Conservation (phyloP, 2,113 vertebrate genomes). For the Cephalopterus ornatus region DNA sequence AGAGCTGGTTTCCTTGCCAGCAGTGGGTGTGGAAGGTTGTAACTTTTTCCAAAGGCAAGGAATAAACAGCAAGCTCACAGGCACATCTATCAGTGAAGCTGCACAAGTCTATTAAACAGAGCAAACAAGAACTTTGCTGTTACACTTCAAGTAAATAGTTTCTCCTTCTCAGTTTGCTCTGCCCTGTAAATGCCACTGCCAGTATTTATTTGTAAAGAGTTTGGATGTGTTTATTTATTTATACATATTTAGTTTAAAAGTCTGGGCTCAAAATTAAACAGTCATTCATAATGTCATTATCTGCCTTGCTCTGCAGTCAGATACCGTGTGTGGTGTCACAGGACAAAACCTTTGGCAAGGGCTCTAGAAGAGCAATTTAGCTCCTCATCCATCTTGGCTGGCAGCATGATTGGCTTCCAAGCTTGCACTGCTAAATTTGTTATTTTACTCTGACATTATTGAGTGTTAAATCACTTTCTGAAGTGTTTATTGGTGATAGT, state of each 20-base stretch:
- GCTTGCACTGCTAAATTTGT: constrained; percentile 12
- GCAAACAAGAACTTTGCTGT: not conserved
- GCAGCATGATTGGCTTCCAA: constrained; percentile 35
- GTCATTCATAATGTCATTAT: constrained; percentile 53
- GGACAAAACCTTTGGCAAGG: constrained; percentile 58
- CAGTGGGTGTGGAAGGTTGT: not conserved
- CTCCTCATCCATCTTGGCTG: constrained; percentile 52
- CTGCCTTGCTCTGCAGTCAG: not conserved
- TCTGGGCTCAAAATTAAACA: constrained; percentile 29
- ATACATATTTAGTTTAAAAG: constrained; percentile 51
- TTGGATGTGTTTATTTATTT: constrained; percentile 44
- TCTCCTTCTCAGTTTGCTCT: not conserved
- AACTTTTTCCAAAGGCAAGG: not conserved
- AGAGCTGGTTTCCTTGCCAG: not conserved
- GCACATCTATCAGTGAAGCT: not conserved
- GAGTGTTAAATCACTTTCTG: constrained; percentile 59
- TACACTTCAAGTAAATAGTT: constrained; percentile 18
- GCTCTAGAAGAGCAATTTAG: constrained; percentile 40
- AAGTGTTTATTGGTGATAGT: constrained; percentile 60
- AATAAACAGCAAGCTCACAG: not conserved
- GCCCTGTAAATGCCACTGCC: not conserved
- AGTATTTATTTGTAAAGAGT: constrained; percentile 2
- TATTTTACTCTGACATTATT: constrained; percentile 50
- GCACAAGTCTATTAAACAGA: not conserved
- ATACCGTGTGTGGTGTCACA: not conserved